Evolutionary conservation across 1,140 invertebrate species (phyloP), one percentile per base, ranked within the genome.

Genomic region (Stegodyphus mimosarum): DNA sequence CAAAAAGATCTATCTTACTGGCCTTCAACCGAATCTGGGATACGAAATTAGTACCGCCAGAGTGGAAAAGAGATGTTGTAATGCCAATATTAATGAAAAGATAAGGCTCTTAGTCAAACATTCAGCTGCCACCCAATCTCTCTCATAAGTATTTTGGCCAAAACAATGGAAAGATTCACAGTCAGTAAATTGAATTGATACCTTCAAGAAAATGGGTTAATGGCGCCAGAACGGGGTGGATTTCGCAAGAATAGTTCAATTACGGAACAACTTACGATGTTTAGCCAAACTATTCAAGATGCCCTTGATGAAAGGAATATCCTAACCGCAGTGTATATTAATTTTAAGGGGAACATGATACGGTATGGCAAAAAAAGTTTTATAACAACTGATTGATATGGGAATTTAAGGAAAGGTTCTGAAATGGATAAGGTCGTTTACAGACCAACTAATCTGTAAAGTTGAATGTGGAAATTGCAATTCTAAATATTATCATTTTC

Each of bases 161-260:
- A 83, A 66, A 73, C 70, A 1, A 66, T 83, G 70, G 79, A 83
- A 48, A 83, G 60, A 63, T 18, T 83, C 67, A 33, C 73, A 7
- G 51, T 51, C 7, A 73, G 53, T 7, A 6, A 50, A 48, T 49
- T 80, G 3, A 80, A 71, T 33, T 71, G 67, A 11, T 80, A 6
- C 33, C 51, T 80, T 18, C 50, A 80, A 9, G n/a, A 71, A 10
- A n/a, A 15, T 55, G n/a, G 33, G 18, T 55, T 70, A 55, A 7
- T 78, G 7, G 10, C 63, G 5, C 6, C 7, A 17, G 64, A 80
- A 71, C 77, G 53, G 18, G 64, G 51, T 55, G 77, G 64, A 5
- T 80, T 80, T 18, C 50, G 66, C 7, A 53, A 60, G 5, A 73
- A 73, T 33, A 49, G 33, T 15, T 83, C 49, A 18, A 83, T 48